phyloP scores from a whole-genome alignment of 2,113 vertebrate genomes.

The Otis tarda region DNA sequence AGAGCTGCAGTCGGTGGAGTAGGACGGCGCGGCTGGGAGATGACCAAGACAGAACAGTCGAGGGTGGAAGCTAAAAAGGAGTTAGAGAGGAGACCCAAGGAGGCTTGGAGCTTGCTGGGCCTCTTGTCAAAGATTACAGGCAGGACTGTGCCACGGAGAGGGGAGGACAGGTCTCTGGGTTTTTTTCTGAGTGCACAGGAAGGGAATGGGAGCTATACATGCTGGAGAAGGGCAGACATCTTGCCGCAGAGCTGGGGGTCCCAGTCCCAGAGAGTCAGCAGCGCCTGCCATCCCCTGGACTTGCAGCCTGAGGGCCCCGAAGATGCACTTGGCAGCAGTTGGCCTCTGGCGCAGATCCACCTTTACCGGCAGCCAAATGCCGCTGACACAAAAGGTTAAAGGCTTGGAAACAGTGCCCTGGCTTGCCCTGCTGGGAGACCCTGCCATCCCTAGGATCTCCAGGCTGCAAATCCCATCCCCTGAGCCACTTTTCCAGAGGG shows the following conservation, averaged over 20 bases:
- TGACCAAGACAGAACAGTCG: fast-evolving
- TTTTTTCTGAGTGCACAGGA: not conserved
- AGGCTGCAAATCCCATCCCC: not conserved
- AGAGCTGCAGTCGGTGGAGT: not conserved
- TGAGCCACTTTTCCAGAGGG: not conserved
- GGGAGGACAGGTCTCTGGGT: not conserved
- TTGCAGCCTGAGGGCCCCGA: not conserved
- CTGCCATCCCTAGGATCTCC: not conserved
- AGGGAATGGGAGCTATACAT: not conserved
- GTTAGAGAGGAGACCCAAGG: not conserved
- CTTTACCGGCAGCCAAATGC: not conserved
- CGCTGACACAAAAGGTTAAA: not conserved
- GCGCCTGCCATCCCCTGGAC: fast-evolving
- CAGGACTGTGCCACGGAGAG: not conserved
- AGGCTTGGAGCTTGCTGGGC: not conserved
- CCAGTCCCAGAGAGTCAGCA: not conserved
- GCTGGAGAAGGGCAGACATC: not conserved
- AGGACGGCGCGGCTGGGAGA: not conserved
- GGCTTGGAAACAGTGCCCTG: not conserved
- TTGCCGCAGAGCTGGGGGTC: not conserved
- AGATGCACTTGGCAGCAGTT: not conserved
- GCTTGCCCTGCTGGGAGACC: not conserved
- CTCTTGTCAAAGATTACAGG: not conserved
- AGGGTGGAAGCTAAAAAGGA: not conserved
- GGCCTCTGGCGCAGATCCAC: not conserved